Percentiles rank a stretch among this genome's conserved stretches.
phyloP scores from a whole-genome alignment of 1,140 invertebrate species.

The Trichogramma pretiosum region DNA sequence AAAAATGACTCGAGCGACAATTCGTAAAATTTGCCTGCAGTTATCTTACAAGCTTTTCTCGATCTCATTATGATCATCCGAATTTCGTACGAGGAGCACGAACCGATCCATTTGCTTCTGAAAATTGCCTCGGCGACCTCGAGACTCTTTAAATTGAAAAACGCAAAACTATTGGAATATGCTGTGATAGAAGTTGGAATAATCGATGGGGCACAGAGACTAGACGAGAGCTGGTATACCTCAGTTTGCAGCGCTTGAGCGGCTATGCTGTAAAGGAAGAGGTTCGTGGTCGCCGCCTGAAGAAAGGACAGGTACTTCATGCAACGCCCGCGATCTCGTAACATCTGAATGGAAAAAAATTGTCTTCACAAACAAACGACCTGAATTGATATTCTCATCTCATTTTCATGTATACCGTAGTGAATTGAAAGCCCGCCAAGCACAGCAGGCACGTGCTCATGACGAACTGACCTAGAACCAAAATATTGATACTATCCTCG shows the following conservation, averaged over 20 bases:
- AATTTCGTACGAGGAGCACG: conserved; percentile 19
- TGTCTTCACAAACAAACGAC: no score
- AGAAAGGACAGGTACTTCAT: conserved; percentile 25
- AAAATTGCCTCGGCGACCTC: conserved; percentile 21
- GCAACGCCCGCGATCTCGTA: conserved; percentile 20
- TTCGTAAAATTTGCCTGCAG: conserved; percentile 30
- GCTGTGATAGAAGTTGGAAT: no score
- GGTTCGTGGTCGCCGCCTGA: conserved; percentile 27
- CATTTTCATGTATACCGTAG: no score
- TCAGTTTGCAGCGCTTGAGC: conserved; percentile 27
- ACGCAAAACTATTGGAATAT: no score
- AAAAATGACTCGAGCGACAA: conserved; percentile 23
- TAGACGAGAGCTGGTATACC: no score
- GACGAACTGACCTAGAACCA: conserved; percentile 29
- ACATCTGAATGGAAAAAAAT: no score
- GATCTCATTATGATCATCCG: conserved; percentile 27
- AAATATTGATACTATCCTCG: conserved; percentile 29
- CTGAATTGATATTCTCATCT: no score
- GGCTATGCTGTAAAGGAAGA: conserved; percentile 34
- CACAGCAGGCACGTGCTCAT: conserved; percentile 28
- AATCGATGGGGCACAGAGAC: background rate
- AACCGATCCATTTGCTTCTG: conserved; percentile 25
- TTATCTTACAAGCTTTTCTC: conserved; percentile 24
- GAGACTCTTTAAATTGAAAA: conserved; percentile 29
- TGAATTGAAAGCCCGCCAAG: conserved; percentile 31